Percentiles rank a stretch among this genome's conserved stretches.
Evolutionary conservation across 2,797 vertebrate species (phyloP).

Genomic region (Varecia variegata): DNA sequence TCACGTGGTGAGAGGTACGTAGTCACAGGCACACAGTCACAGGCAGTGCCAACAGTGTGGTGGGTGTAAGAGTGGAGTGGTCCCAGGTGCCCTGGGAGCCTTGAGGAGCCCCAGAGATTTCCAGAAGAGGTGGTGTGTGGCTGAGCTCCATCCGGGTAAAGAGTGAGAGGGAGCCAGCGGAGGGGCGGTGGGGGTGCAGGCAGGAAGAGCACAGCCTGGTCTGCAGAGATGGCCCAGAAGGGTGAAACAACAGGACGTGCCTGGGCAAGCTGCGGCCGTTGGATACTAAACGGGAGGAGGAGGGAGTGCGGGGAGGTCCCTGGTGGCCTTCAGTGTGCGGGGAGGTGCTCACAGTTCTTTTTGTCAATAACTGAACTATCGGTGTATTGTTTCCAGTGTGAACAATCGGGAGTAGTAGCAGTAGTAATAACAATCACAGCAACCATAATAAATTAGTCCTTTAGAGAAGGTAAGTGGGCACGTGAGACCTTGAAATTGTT

Average conservation of each 20-base stretch:
- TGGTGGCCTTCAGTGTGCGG: neutral
- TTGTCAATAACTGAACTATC: neutral
- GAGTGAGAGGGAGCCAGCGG: neutral
- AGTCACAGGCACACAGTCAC: neutral
- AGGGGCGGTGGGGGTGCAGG: neutral
- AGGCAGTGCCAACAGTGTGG: neutral
- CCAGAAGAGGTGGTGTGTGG: neutral
- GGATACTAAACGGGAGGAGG: no score
- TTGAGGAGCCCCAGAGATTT: neutral
- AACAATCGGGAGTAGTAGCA: neutral
- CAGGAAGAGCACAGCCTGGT: neutral
- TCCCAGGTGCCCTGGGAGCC: neutral
- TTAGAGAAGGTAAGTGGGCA: neutral
- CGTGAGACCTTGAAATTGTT: neutral
- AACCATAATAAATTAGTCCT: neutral
- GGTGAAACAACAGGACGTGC: accelerated
- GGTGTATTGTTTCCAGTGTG: neutral
- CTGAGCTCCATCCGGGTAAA: neutral
- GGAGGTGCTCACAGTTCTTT: neutral
- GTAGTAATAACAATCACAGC: neutral
- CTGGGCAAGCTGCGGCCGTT: accelerated
- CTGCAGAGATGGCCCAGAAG: neutral
- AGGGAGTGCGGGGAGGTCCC: no score
- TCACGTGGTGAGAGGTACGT: neutral
- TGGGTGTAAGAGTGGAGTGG: no score